Conservation (phyloP, 2,888 invertebrate species). For the Ectemnius continuus region DNA sequence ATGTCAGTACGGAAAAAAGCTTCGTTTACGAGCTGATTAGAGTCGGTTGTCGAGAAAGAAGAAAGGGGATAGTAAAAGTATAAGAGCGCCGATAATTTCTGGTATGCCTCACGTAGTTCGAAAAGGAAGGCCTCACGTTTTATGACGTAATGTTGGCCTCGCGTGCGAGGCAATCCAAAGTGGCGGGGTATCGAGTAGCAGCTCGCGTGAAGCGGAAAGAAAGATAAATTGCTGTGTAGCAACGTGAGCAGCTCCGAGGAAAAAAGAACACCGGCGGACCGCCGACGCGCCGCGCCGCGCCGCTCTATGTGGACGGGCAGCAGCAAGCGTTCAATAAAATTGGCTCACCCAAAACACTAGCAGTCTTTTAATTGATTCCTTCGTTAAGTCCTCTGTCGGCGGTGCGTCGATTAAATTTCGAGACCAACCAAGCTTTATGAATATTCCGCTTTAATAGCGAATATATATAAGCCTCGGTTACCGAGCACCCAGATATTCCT, state of each 20-base stretch:
- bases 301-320: constrained; percentile 23
- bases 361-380: constrained; percentile 20
- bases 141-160: constrained; percentile 62
- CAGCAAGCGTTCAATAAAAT: constrained; percentile 13
- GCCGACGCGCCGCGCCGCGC: too few relatives aligned
- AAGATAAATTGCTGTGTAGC: constrained; percentile 51
- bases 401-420: background rate
- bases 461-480: too few relatives aligned
- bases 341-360: constrained; percentile 12
- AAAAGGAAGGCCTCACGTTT: constrained; percentile 61
- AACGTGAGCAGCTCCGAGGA: constrained; percentile 9
- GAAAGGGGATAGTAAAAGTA: constrained; percentile 7
- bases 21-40: too few relatives aligned
- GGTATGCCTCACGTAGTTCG: constrained; percentile 45
- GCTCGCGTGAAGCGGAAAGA: constrained; percentile 50
- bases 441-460: background rate
- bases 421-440: background rate
- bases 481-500: too few relatives aligned
- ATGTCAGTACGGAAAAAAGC: too few relatives aligned
- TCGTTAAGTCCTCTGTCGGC: background rate
- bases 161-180: constrained; percentile 55
- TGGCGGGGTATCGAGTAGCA: constrained; percentile 61
- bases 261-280: background rate
- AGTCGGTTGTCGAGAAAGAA: background rate
- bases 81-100: constrained; percentile 39